Evolutionary conservation across 2,113 vertebrate species (phyloP).

Genomic region (Cichladusa arquata): DNA sequence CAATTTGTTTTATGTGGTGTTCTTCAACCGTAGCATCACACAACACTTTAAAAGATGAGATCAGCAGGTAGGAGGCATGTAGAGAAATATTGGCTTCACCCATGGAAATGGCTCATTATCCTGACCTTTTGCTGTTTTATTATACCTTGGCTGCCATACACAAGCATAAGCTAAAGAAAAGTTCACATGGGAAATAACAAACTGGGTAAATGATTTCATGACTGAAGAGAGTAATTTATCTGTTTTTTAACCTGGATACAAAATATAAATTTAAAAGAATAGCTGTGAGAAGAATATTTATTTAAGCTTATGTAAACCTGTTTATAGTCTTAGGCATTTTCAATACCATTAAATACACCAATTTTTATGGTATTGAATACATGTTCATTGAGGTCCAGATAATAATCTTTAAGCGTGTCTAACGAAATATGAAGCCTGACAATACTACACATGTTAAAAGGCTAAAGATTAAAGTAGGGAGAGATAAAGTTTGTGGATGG

Average conservation of each 20-base stretch:
- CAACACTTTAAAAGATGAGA: slow-evolving; percentile 41
- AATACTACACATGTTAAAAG: not conserved
- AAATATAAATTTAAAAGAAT: not conserved
- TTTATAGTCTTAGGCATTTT: not conserved
- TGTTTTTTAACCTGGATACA: not conserved
- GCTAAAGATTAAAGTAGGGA: not conserved
- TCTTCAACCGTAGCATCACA: slow-evolving; percentile 35
- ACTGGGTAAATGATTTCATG: not conserved
- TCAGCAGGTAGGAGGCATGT: slow-evolving; percentile 33
- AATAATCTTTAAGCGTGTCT: not conserved
- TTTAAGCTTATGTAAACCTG: not conserved
- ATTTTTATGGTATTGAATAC: not conserved
- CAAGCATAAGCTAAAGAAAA: not conserved
- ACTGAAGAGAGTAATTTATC: not conserved
- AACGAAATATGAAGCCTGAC: not conserved
- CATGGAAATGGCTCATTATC: slow-evolving; percentile 33
- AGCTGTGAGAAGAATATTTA: not conserved
- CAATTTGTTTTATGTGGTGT: slow-evolving; percentile 55
- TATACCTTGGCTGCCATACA: not conserved
- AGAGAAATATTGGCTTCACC: slow-evolving; percentile 11
- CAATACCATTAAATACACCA: not conserved
- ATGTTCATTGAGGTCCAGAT: not conserved
- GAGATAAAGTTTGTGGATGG: not conserved
- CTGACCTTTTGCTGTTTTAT: slow-evolving; percentile 45
- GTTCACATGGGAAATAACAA: not conserved